Evolutionary conservation across 2,888 invertebrate species (phyloP).

Genomic region (Chymomyza procnemis): DNA sequence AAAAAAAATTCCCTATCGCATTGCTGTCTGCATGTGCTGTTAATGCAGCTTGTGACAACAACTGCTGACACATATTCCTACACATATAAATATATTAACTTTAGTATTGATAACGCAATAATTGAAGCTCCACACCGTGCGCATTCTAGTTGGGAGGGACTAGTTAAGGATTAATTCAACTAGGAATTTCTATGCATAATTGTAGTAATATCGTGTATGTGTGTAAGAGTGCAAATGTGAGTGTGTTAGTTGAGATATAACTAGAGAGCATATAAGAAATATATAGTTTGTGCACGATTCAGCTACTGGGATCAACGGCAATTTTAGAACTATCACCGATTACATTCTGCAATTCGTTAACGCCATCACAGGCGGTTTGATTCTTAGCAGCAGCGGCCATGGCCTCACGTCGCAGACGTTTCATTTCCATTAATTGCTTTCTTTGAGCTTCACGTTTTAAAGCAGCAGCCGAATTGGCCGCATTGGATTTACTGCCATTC

Average conservation of each 20-base stretch:
- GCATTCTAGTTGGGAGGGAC: slow-evolving; percentile 63
- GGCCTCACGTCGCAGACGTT: slow-evolving; percentile 76
- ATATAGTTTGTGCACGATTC: slow-evolving; percentile 50
- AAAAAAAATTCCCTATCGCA: neutral
- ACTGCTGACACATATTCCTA: neutral
- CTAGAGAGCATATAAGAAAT: slow-evolving; percentile 56
- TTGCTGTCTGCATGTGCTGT: slow-evolving; percentile 5
- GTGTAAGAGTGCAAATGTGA: slow-evolving; percentile 34
- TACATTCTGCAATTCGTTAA: slow-evolving; percentile 11
- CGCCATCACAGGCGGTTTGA: slow-evolving; percentile 26
- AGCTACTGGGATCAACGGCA: slow-evolving; percentile 60
- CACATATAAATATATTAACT: neutral
- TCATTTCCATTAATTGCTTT: slow-evolving; percentile 86
- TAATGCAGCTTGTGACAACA: slow-evolving; percentile 48
- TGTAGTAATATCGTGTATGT: slow-evolving; percentile 24
- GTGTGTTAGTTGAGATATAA: slow-evolving; percentile 34
- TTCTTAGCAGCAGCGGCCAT: slow-evolving; percentile 49
- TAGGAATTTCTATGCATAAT: slow-evolving; percentile 59
- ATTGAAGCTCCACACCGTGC: slow-evolving; percentile 43
- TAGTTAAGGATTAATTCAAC: slow-evolving; percentile 71
- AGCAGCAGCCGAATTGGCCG: slow-evolving; percentile 77
- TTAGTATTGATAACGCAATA: neutral
- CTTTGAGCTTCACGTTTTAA: slow-evolving; percentile 85
- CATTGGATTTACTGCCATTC: slow-evolving; percentile 34
- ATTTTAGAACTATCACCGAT: slow-evolving; percentile 41